Evolutionary conservation across 2,797 vertebrate genomes (phyloP).

Genomic region (Zalophus californianus): DNA sequence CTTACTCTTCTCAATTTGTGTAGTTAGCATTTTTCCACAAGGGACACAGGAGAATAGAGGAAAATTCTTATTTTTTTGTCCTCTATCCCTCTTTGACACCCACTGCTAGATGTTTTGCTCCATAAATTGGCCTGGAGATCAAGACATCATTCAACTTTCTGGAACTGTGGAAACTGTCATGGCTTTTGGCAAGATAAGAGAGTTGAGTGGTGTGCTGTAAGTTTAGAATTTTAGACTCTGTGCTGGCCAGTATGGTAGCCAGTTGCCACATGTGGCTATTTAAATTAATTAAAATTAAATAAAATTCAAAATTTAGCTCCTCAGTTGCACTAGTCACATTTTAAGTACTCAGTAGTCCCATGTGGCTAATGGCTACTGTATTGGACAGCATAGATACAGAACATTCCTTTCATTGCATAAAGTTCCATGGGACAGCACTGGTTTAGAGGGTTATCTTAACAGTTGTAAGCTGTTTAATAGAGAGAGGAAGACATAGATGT

Average conservation of each 20-base stretch:
- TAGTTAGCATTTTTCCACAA: not conserved
- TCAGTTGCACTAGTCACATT: not conserved
- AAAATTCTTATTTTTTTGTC: not conserved
- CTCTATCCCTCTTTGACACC: not conserved
- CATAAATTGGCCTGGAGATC: not conserved
- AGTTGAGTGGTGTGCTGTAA: not conserved
- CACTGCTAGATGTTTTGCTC: not conserved
- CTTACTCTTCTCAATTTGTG: slow-evolving; percentile 34
- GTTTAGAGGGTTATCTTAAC: not conserved
- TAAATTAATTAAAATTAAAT: slow-evolving; percentile 17
- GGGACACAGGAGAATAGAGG: not conserved
- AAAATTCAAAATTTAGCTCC: not conserved
- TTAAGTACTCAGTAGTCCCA: not conserved
- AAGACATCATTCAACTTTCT: not conserved
- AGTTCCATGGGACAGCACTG: not conserved
- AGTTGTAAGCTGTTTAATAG: not conserved
- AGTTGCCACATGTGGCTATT: not conserved
- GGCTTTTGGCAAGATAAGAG: not conserved
- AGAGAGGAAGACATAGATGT: not conserved
- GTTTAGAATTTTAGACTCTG: slow-evolving; percentile 19
- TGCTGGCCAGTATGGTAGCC: not conserved
- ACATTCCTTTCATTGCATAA: not conserved
- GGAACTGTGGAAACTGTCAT: not conserved
- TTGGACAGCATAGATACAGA: not conserved
- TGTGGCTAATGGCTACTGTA: not conserved